phyloP scores from a whole-genome alignment of 2,797 vertebrate genomes.

The Tiaroga cobitis region DNA sequence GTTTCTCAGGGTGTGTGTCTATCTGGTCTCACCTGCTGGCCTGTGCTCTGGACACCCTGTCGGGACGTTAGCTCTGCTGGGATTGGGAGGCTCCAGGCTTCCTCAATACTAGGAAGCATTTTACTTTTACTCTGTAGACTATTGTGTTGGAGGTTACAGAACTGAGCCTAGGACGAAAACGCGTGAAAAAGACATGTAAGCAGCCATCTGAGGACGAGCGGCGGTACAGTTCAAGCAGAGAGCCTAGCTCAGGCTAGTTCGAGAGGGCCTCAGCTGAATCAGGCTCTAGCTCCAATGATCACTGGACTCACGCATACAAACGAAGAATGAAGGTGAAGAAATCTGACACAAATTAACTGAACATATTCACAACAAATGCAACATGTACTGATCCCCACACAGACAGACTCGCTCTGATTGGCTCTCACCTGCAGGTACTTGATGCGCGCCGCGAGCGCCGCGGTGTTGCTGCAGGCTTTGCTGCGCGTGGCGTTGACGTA shows the following conservation, averaged over 20 bases:
- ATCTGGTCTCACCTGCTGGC: constrained; percentile 95
- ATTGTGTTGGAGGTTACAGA: constrained; percentile 99
- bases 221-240: constrained; percentile 44
- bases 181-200: constrained; percentile 91
- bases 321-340: constrained; percentile 41
- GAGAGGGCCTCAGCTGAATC: too few relatives aligned
- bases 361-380: constrained; percentile 38
- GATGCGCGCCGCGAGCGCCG: constrained; percentile 93
- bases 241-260: too few relatives aligned
- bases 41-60: constrained; percentile 98
- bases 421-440: constrained; percentile 95
- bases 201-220: constrained; percentile 50
- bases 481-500: constrained; percentile 98
- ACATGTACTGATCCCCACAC: constrained; percentile 36
- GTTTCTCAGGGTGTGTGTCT: constrained; percentile 55
- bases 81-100: constrained; percentile 99
- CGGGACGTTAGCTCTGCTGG: constrained; percentile 99
- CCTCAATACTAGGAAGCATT: constrained; percentile 99
- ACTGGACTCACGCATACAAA: constrained; percentile 48
- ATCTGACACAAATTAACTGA: constrained; percentile 41
- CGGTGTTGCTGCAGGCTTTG: constrained; percentile 93
- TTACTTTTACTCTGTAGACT: constrained; percentile 99
- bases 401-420: not conserved
- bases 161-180: constrained; percentile 99
- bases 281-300: not conserved